phyloP scores from a whole-genome alignment of 2,797 vertebrate species.

The Onychomys arenicola region DNA sequence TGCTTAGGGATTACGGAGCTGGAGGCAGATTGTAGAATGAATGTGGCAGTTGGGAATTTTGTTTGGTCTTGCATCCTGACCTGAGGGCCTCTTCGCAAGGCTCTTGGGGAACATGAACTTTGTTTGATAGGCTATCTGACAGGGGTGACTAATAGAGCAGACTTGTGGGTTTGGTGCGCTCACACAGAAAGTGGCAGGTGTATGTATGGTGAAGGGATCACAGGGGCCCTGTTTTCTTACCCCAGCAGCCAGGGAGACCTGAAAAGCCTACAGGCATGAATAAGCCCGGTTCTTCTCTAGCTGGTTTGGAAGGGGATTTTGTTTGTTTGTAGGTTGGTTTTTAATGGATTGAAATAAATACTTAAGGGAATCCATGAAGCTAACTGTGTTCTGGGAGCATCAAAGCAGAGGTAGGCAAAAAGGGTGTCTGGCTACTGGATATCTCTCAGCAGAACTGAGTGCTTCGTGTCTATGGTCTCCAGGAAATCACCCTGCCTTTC shows the following conservation, averaged over 20 bases:
- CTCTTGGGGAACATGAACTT: constrained; percentile 36
- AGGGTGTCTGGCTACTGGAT: background rate
- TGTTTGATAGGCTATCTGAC: background rate
- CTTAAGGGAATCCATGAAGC: background rate
- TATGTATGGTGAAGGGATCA: background rate
- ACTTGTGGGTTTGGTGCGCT: background rate
- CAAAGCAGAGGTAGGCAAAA: background rate
- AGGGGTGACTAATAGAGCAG: constrained; percentile 47
- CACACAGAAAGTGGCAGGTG: constrained; percentile 38
- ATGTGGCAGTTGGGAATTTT: constrained; percentile 44
- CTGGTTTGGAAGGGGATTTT: background rate
- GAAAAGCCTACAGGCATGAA: background rate
- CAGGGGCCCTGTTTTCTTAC: background rate
- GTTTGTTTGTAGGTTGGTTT: background rate
- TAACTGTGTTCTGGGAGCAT: background rate
- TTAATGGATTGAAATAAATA: constrained; percentile 49
- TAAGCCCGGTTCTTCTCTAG: background rate
- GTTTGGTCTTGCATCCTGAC: constrained; percentile 60
- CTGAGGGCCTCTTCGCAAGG: background rate
- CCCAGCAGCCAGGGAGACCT: background rate
- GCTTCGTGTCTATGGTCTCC: background rate
- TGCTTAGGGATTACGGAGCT: background rate
- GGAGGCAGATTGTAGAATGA: constrained; percentile 43
- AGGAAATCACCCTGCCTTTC: background rate
- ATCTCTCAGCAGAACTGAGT: background rate